A percentile compares a stretch with the other conserved stretches of the same genome.
Evolutionary conservation across 1,140 invertebrate species (phyloP).

Genomic region (Drosophila cardini): DNA sequence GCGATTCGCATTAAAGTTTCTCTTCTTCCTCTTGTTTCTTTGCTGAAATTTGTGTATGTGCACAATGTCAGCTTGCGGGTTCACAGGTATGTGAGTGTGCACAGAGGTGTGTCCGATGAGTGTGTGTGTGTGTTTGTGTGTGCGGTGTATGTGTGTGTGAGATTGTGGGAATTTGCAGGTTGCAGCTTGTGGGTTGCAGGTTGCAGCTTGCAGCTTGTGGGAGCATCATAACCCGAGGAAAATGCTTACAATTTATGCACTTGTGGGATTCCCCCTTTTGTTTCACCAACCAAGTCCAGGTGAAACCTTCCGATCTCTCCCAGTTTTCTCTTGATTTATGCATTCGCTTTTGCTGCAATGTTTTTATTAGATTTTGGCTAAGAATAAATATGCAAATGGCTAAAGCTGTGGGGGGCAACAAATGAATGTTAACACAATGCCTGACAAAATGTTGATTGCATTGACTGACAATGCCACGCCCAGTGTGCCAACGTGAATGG

Average conservation of each 20-base stretch:
- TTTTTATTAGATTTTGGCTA: constrained; percentile 66
- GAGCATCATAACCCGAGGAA: constrained; percentile 58
- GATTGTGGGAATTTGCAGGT: constrained; percentile 4
- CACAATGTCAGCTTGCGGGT: constrained; percentile 35
- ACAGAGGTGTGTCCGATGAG: background rate
- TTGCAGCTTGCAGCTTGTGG: constrained; percentile 6
- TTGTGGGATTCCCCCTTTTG: constrained; percentile 57
- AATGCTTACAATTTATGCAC: constrained; percentile 73
- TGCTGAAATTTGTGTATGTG: background rate
- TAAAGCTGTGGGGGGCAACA: constrained; percentile 10
- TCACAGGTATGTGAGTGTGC: background rate
- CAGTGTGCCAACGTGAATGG: background rate
- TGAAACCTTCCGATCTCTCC: background rate
- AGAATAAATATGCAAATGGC: constrained; percentile 48
- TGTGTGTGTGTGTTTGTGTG: constrained; percentile 28
- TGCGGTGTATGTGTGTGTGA: background rate
- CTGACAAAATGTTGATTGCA: constrained; percentile 48
- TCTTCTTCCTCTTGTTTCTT: background rate
- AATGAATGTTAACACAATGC: constrained; percentile 47
- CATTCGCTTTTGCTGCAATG: constrained; percentile 63
- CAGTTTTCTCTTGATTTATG: constrained; percentile 61
- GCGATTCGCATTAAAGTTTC: constrained; percentile 37
- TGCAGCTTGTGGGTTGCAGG: constrained; percentile 2
- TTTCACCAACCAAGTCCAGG: background rate
- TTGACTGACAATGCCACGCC: constrained; percentile 8